phyloP scores from a whole-genome alignment of 2,888 invertebrate genomes.

The Cacoxenus indagator region DNA sequence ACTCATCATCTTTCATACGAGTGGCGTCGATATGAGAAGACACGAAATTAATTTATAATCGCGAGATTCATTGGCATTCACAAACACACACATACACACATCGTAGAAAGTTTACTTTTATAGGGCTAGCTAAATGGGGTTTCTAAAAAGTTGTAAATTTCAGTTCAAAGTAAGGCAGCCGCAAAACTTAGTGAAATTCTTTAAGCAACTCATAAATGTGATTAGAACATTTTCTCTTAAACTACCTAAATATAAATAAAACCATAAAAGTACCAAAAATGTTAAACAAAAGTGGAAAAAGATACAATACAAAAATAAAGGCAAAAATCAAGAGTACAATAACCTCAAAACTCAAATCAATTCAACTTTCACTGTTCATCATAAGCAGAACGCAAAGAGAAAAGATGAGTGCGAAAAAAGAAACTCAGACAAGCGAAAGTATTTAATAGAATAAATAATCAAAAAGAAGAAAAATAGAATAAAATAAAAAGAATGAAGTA shows the following conservation, averaged over 20 bases:
- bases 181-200: neutral
- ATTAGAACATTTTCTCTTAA: conserved; percentile 9
- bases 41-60: conserved; percentile 6
- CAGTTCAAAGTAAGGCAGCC: neutral
- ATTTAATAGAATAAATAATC: neutral
- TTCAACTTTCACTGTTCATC: neutral
- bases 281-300: conserved; percentile 8
- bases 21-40: neutral
- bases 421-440: conserved; percentile 16
- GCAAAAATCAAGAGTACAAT: conserved; percentile 41
- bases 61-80: conserved; percentile 19
- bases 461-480: neutral
- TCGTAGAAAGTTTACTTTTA: neutral
- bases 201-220: conserved; percentile 14
- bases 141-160: neutral
- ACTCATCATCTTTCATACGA: conserved; percentile 36
- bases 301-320: conserved; percentile 48
- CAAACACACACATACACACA: neutral
- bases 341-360: conserved; percentile 13
- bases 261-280: neutral
- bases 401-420: conserved; percentile 26
- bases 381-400: conserved; percentile 18
- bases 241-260: conserved; percentile 1
- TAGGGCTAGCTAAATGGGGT: neutral
- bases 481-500: neutral